Evolutionary conservation across 2,888 invertebrate genomes (phyloP).

Genomic region (Acholoe squamosa): DNA sequence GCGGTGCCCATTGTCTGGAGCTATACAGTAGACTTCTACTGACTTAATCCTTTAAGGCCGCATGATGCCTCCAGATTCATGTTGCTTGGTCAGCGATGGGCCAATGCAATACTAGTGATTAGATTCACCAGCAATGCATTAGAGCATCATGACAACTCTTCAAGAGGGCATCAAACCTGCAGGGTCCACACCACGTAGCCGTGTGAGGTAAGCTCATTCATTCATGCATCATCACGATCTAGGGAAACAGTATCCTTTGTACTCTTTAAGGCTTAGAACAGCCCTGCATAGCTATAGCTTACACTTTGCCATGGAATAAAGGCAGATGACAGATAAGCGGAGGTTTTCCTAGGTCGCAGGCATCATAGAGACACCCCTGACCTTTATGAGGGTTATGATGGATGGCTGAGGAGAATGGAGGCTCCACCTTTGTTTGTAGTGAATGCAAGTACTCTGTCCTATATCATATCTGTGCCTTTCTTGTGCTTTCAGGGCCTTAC

Average conservation of each 20-base stretch:
- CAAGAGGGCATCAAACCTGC: no score
- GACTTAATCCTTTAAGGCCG: no score
- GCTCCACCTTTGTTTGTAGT: not conserved
- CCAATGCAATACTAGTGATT: no score
- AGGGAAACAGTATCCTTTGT: no score
- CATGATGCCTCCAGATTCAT: no score
- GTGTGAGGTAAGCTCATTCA: not conserved
- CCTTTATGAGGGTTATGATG: constrained; percentile 22
- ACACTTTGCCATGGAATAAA: not conserved
- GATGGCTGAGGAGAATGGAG: not conserved
- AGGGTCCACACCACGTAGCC: not conserved
- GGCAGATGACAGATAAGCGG: not conserved
- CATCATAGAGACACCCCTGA: not conserved
- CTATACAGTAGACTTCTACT: no score
- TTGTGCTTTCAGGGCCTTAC: no score
- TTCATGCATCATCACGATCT: not conserved
- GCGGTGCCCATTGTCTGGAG: no score
- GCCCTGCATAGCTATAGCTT: not conserved
- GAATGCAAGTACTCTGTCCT: not conserved
- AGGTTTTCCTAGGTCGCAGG: not conserved
- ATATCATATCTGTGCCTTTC: not conserved
- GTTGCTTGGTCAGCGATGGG: no score
- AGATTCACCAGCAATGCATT: no score
- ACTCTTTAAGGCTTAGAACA: not conserved
- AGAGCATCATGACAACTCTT: no score